A percentile compares a stretch with the other conserved stretches of the same genome.
Evolutionary conservation across 1,140 invertebrate species (phyloP).

Genomic region (Chionoecetes opilio): DNA sequence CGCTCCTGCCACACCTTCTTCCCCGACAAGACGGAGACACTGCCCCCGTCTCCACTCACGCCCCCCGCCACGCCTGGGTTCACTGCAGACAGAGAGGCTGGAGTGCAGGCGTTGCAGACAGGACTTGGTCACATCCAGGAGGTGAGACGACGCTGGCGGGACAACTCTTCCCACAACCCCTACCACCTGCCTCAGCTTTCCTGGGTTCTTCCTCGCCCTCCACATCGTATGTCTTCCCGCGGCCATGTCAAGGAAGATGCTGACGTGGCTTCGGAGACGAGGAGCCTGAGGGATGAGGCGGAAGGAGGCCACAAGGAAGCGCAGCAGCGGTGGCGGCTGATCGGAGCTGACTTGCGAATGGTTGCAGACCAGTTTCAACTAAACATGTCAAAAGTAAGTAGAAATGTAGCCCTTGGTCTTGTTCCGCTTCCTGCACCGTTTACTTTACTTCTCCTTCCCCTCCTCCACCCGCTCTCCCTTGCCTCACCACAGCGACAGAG

Average conservation of each 20-base stretch:
- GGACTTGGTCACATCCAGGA: slow-evolving; percentile 62
- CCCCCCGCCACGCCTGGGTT: not conserved
- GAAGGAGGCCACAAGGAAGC: not conserved
- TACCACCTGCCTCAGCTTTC: not conserved
- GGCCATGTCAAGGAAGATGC: not conserved
- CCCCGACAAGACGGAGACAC: slow-evolving; percentile 51
- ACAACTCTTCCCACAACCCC: not conserved
- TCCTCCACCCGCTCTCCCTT: not conserved
- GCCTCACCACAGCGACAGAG: not conserved
- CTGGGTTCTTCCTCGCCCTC: slow-evolving; percentile 10
- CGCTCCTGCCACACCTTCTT: slow-evolving; percentile 70
- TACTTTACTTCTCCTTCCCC: not conserved
- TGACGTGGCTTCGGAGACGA: not conserved
- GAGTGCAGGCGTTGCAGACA: not conserved
- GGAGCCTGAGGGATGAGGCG: not conserved
- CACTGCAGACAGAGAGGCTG: not conserved
- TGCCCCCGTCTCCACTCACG: slow-evolving; percentile 6
- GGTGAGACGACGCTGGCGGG: slow-evolving; percentile 28
- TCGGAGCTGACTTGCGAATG: slow-evolving; percentile 56
- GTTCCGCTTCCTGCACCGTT: not conserved
- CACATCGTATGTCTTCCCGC: not conserved
- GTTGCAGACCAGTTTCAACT: slow-evolving; percentile 64
- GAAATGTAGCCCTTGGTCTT: not conserved
- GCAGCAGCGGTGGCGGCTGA: not conserved
- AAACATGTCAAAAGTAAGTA: slow-evolving; percentile 54